A percentile compares a stretch with the other conserved stretches of the same genome.
phyloP scores from a whole-genome alignment of 2,797 vertebrate genomes.

The Neostethus bicornis region DNA sequence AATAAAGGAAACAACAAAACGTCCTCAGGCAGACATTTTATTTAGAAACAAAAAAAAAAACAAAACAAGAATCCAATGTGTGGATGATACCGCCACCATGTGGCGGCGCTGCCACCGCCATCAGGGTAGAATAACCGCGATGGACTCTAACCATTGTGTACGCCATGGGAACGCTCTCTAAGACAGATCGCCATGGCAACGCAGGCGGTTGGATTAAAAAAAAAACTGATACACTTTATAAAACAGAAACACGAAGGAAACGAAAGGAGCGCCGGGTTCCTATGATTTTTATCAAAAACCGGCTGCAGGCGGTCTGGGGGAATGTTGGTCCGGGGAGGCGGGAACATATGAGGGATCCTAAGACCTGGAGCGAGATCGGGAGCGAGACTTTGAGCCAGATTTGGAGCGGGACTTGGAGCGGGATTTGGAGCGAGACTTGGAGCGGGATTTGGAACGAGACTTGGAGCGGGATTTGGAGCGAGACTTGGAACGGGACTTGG shows the following conservation, averaged over 20 bases:
- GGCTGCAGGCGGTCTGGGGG: constrained; percentile 38
- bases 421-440: constrained; percentile 80
- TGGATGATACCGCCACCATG: too few relatives aligned
- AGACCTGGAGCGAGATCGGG: constrained; percentile 76
- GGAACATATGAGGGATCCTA: constrained; percentile 14
- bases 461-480: constrained; percentile 76
- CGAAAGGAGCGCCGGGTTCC: constrained; percentile 52
- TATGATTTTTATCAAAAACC: constrained; percentile 78
- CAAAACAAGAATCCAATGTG: too few relatives aligned
- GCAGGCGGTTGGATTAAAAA: too few relatives aligned
- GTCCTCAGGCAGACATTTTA: constrained; percentile 66
- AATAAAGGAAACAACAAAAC: too few relatives aligned
- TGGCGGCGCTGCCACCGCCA: constrained; percentile 49
- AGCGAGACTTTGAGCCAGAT: constrained; percentile 76
- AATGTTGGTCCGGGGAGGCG: constrained; percentile 45
- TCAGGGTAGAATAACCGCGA: too few relatives aligned
- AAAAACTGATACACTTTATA: too few relatives aligned
- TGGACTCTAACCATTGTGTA: too few relatives aligned
- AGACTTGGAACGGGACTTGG: constrained; percentile 63
- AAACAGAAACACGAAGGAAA: too few relatives aligned
- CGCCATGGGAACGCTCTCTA: too few relatives aligned
- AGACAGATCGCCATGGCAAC: too few relatives aligned
- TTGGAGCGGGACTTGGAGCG: constrained; percentile 57
- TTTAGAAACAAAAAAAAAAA: constrained; percentile 76
- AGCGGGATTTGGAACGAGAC: constrained; percentile 74